Percentiles rank a stretch among this genome's conserved stretches.
Conservation (phyloP, 2,113 vertebrate species). For the Bothrops jararaca region DNA sequence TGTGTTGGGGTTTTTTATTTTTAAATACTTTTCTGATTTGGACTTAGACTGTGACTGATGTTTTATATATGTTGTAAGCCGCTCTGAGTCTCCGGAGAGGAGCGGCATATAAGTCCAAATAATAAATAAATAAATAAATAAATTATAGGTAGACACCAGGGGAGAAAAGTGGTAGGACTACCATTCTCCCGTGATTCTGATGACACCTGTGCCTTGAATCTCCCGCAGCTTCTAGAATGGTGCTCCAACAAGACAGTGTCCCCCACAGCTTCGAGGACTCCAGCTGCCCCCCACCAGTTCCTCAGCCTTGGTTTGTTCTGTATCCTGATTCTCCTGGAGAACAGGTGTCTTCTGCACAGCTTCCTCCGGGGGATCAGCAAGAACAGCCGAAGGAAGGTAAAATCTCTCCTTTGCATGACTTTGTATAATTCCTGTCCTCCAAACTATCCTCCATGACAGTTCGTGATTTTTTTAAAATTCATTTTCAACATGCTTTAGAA, state of each 20-base stretch:
- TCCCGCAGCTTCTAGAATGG: background rate
- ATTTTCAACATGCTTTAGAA: background rate
- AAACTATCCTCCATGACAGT: background rate
- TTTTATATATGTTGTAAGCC: too few species aligned
- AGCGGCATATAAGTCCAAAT: too few species aligned
- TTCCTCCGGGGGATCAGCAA: background rate
- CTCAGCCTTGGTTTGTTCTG: background rate
- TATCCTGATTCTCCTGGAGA: background rate
- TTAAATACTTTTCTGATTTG: too few species aligned
- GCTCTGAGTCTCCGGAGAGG: too few species aligned
- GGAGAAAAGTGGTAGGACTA: too few species aligned
- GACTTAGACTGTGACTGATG: too few species aligned
- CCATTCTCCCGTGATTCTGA: background rate
- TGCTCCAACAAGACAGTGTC: background rate
- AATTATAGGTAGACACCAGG: too few species aligned
- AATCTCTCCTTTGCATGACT: background rate
- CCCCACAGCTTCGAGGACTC: background rate
- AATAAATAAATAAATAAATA: too few species aligned
- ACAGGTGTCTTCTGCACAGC: background rate
- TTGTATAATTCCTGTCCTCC: background rate
- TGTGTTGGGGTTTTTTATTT: too few species aligned
- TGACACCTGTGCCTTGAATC: background rate
- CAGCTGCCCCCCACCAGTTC: accelerated
- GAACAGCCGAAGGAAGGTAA: background rate
- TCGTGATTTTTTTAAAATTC: background rate